A percentile compares a stretch with the other conserved stretches of the same genome.
These are phyloP conservation scores for Sarcoramphus papa DNA, from an alignment of 2,797 vertebrate species.

Conservation along the genomic window DNA sequence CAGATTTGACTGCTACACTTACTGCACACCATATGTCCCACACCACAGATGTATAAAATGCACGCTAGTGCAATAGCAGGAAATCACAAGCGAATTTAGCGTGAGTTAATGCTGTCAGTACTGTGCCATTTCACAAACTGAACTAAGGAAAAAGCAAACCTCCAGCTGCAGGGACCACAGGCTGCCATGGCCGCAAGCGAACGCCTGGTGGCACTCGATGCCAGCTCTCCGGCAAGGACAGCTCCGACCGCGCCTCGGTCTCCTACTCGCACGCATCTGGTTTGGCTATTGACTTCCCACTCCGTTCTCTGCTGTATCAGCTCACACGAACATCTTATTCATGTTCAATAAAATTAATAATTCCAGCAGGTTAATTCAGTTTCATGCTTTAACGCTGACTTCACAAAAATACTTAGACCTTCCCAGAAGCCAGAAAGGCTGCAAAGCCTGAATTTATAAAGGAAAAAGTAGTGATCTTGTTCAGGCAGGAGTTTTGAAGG, in stretches of 20 bases:
- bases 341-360: fast-evolving
- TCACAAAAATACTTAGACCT: background rate
- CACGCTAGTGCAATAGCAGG: background rate
- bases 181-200: background rate
- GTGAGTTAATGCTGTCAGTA: fast-evolving
- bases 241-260: background rate
- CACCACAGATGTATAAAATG: fast-evolving
- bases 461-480: background rate
- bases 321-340: fast-evolving
- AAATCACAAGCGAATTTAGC: too few relatives aligned
- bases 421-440: background rate
- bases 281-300: fast-evolving
- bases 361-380: fast-evolving
- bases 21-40: fast-evolving
- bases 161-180: background rate
- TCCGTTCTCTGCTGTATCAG: fast-evolving
- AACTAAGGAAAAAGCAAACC: fast-evolving
- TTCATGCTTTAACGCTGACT: background rate
- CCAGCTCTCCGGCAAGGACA: background rate
- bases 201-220: constrained; percentile 31
- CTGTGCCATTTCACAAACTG: fast-evolving
- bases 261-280: fast-evolving
- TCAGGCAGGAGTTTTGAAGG: background rate
- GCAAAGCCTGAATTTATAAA: background rate
- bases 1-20: background rate